A percentile compares a stretch with the other conserved stretches of the same genome.
phyloP scores from a whole-genome alignment of 2,113 vertebrate genomes.

The Tachysurus vachellii region DNA sequence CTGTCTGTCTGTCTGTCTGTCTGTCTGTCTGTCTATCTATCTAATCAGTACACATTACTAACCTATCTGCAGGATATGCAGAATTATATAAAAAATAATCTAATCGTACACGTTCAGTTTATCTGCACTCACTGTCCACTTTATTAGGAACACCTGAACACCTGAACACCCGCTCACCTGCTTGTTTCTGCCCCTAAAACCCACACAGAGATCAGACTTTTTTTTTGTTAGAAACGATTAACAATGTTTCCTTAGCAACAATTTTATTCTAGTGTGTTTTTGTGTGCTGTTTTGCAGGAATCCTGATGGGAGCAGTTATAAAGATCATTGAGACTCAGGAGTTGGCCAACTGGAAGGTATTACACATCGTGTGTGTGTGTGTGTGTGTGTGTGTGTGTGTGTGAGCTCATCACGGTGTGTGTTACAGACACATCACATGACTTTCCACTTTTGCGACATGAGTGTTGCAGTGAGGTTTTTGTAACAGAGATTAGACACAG shows the following conservation, averaged over 20 bases:
- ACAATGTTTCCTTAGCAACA: neutral
- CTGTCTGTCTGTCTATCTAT: too few relatives aligned
- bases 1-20: too few relatives aligned
- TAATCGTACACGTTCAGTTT: too few relatives aligned
- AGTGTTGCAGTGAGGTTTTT: neutral
- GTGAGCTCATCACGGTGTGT: neutral
- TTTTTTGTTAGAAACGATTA: neutral
- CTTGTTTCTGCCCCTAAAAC: neutral
- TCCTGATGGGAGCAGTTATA: constrained; percentile 98
- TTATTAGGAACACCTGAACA: too few relatives aligned
- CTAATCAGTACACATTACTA: too few relatives aligned
- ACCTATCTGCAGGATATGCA: too few relatives aligned
- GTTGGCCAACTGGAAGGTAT: constrained; percentile 98
- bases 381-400: neutral
- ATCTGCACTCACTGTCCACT: too few relatives aligned
- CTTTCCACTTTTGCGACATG: neutral
- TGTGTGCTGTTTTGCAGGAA: constrained; percentile 75
- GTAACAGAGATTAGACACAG: neutral
- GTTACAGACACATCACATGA: neutral
- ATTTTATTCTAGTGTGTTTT: neutral
- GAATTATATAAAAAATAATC: too few relatives aligned
- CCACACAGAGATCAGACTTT: neutral
- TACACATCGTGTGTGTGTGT: neutral
- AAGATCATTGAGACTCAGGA: constrained; percentile 97
- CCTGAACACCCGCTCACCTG: too few relatives aligned